Conservation (phyloP, 2,797 vertebrate species). For the Lindbergichthys nudifrons region DNA sequence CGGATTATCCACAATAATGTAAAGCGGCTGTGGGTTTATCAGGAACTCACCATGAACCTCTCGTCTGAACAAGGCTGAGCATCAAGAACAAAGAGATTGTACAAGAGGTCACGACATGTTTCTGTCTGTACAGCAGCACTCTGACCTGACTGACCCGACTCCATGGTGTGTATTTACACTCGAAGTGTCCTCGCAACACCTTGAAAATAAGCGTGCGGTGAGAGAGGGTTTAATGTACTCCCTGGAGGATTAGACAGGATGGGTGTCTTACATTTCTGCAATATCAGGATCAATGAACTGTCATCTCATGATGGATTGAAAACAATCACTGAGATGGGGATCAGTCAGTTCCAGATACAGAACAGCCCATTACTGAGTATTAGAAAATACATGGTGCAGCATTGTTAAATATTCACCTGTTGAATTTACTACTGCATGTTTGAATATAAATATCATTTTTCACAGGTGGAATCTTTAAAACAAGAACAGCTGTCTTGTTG, state of each 20-base stretch:
- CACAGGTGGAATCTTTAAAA: neutral
- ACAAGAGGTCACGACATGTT: conserved; percentile 52
- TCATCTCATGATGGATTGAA: conserved; percentile 11
- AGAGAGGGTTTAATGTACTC: conserved; percentile 48
- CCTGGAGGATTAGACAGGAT: neutral
- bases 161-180: conserved; percentile 38
- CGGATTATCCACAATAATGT: conserved; percentile 63
- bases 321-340: conserved; percentile 11
- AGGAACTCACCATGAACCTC: conserved; percentile 59
- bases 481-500: neutral
- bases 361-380: neutral
- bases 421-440: neutral
- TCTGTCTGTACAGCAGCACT: conserved; percentile 43
- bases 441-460: conserved; percentile 7
- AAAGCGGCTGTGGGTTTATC: conserved; percentile 68
- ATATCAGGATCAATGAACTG: conserved; percentile 40
- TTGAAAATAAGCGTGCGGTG: conserved; percentile 21
- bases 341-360: neutral
- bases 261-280: conserved; percentile 26
- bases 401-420: conserved; percentile 11
- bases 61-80: conserved; percentile 40
- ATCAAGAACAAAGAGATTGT: conserved; percentile 40
- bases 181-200: conserved; percentile 30
- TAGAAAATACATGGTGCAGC: neutral
- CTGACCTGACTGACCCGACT: conserved; percentile 31